A percentile compares a stretch with the other conserved stretches of the same genome.
phyloP scores from a whole-genome alignment of 2,888 invertebrate species.

The Sepiola atlantica region DNA sequence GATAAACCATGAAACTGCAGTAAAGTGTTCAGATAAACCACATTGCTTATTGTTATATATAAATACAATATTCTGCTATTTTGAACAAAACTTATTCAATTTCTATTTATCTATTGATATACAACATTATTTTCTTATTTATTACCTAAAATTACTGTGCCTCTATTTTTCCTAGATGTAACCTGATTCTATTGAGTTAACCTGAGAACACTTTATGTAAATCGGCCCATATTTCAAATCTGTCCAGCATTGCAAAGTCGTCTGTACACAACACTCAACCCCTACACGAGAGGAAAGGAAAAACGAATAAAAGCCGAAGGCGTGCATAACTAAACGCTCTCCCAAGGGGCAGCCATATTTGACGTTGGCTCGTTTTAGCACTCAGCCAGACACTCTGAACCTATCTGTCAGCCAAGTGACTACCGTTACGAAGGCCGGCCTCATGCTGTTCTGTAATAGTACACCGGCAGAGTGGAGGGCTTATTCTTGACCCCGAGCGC shows the following conservation, averaged over 20 bases:
- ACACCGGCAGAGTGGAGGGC: background rate
- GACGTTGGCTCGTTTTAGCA: conserved; percentile 8
- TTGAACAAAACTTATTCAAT: no score
- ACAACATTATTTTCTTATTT: background rate
- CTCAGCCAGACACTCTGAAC: conserved; percentile 22
- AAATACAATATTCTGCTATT: no score
- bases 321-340: conserved; percentile 19
- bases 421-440: background rate
- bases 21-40: no score
- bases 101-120: background rate
- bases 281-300: background rate
- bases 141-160: background rate
- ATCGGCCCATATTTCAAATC: conserved; percentile 23
- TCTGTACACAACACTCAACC: background rate
- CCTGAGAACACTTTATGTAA: conserved; percentile 32
- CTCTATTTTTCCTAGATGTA: background rate
- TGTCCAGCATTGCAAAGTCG: background rate
- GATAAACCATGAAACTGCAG: no score
- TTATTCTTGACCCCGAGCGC: background rate
- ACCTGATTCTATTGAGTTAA: background rate
- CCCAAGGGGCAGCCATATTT: conserved; percentile 32
- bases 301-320: conserved; percentile 8
- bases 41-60: no score
- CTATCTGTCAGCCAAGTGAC: conserved; percentile 3
- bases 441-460: conserved; percentile 32